A percentile compares a stretch with the other conserved stretches of the same genome.
Conservation (phyloP, 2,888 invertebrate species). For the Alitta virens region DNA sequence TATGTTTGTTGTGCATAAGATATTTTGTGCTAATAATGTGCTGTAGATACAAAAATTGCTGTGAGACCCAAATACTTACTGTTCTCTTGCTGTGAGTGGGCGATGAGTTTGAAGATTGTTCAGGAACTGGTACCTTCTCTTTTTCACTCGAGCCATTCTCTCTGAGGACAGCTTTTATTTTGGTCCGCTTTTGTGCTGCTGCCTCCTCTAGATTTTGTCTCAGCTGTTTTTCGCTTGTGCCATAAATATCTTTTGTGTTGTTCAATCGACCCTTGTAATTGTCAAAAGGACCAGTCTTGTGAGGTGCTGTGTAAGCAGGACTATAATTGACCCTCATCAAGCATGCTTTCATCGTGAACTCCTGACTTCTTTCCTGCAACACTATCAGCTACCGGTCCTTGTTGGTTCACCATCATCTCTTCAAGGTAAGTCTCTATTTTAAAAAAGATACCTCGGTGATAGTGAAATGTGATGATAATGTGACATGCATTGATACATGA, state of each 20-base stretch:
- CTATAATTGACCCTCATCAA: constrained; percentile 29
- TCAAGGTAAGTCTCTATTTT: no score
- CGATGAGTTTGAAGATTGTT: background rate
- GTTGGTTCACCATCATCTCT: no score
- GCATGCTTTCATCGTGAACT: constrained; percentile 25
- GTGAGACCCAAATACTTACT: background rate
- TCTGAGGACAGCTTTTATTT: background rate
- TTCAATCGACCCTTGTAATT: constrained; percentile 7
- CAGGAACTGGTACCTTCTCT: background rate
- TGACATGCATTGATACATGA: no score
- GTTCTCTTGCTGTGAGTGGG: constrained; percentile 6
- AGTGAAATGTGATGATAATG: no score
- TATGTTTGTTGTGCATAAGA: no score
- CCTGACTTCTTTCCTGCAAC: background rate
- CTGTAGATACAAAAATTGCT: background rate
- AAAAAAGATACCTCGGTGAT: no score
- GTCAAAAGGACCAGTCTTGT: background rate
- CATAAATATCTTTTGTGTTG: constrained; percentile 13
- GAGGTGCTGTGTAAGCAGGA: constrained; percentile 24
- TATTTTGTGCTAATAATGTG: no score
- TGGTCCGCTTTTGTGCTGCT: background rate
- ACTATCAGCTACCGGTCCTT: no score
- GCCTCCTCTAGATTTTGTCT: constrained; percentile 11
- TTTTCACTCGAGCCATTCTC: background rate
- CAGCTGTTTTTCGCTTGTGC: constrained; percentile 3